These are phyloP conservation scores for Erythrocercus mccallii DNA, from an alignment of 2,113 vertebrate genomes.

Conservation along the genomic window DNA sequence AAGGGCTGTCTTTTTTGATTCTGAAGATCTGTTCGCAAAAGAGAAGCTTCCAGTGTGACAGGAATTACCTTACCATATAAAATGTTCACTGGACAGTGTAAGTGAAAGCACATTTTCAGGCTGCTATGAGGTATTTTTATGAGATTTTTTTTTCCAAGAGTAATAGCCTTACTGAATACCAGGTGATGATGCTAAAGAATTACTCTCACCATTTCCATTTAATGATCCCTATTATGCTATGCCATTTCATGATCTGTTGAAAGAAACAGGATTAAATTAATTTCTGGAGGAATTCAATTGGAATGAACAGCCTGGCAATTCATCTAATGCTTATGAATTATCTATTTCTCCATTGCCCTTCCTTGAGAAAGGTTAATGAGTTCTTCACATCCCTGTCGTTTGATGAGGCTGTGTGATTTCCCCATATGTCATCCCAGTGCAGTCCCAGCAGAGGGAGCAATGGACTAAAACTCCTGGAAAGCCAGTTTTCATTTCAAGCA, in stretches of 20 bases:
- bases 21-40: neutral
- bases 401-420: neutral
- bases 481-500: neutral
- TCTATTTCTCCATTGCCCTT: neutral
- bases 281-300: constrained; percentile 35
- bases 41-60: neutral
- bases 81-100: neutral
- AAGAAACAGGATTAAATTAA: constrained; percentile 44
- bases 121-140: neutral
- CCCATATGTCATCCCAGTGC: neutral
- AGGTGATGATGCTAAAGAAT: neutral
- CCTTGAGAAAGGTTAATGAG: constrained; percentile 6
- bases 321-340: neutral
- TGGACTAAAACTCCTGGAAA: constrained; percentile 28
- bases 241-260: constrained; percentile 30
- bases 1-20: neutral
- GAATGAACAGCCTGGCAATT: constrained; percentile 20
- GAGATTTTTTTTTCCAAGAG: neutral
- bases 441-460: constrained; percentile 67
- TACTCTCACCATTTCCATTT: neutral
- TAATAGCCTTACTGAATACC: neutral
- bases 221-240: neutral
- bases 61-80: neutral
- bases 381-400: neutral
- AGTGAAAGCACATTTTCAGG: constrained; percentile 9